Conservation (phyloP, 2,113 vertebrate species). For the Cyanocitta stelleri region DNA sequence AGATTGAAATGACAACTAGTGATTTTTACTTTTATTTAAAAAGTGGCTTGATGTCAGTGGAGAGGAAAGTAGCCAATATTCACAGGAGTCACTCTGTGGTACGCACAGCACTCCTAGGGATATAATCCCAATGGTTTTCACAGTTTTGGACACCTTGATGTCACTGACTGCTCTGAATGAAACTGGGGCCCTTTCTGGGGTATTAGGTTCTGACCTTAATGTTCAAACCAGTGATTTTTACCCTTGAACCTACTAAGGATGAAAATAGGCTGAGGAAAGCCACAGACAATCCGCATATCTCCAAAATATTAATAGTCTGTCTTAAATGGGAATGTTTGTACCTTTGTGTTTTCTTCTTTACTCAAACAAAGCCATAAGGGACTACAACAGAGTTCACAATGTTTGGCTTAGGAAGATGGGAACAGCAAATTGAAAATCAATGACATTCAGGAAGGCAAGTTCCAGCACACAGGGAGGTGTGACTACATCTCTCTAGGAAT, state of each 20-base stretch:
- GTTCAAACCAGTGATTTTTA: not conserved
- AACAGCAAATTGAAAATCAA: not conserved
- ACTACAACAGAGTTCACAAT: not conserved
- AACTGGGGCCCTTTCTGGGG: fast-evolving
- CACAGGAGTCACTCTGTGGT: not conserved
- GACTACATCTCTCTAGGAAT: not conserved
- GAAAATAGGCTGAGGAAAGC: not conserved
- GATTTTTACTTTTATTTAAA: not conserved
- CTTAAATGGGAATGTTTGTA: not conserved
- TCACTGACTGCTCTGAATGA: not conserved
- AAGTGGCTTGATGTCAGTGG: not conserved
- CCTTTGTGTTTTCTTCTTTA: not conserved
- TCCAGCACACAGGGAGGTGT: not conserved
- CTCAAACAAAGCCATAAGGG: not conserved
- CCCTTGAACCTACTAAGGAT: not conserved
- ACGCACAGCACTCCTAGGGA: not conserved
- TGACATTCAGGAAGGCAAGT: not conserved
- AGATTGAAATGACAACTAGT: not conserved
- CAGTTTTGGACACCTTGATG: not conserved
- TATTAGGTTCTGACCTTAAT: not conserved
- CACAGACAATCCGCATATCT: not conserved
- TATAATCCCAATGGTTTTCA: not conserved
- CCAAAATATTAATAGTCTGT: not conserved
- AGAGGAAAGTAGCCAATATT: not conserved
- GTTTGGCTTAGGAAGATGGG: not conserved